These are phyloP conservation scores for Climacteris rufus DNA, from an alignment of 2,113 vertebrate genomes.

Conservation along the genomic window DNA sequence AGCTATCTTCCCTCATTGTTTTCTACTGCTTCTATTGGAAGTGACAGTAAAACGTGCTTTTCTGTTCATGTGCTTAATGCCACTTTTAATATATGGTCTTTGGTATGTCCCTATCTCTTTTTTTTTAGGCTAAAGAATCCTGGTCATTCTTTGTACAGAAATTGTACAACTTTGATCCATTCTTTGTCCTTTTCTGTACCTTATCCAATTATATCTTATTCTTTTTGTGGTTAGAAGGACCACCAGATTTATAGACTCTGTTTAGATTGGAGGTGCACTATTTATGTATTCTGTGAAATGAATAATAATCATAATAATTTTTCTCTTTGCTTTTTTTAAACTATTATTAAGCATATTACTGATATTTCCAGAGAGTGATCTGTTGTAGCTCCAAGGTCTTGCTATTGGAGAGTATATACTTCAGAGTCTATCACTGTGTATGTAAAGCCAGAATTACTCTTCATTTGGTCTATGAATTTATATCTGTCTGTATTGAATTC, in stretches of 20 bases:
- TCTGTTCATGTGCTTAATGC: not conserved
- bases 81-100: not conserved
- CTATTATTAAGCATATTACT: not conserved
- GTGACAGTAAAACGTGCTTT: not conserved
- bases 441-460: not conserved
- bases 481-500: not conserved
- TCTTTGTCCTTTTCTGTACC: not conserved
- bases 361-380: not conserved
- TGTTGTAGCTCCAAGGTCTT: not conserved
- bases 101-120: not conserved
- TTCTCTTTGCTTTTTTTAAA: not conserved
- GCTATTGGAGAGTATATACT: not conserved
- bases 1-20: not conserved
- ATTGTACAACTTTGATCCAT: not conserved
- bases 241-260: not conserved
- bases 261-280: not conserved
- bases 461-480: not conserved
- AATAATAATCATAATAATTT: not conserved
- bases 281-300: not conserved
- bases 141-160: not conserved
- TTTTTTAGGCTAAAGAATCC: not conserved
- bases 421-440: not conserved
- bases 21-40: not conserved
- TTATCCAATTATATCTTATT: not conserved
- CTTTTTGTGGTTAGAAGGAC: not conserved